Evolutionary conservation across 1,140 invertebrate species (phyloP).

Genomic region (Zophobas morio): DNA sequence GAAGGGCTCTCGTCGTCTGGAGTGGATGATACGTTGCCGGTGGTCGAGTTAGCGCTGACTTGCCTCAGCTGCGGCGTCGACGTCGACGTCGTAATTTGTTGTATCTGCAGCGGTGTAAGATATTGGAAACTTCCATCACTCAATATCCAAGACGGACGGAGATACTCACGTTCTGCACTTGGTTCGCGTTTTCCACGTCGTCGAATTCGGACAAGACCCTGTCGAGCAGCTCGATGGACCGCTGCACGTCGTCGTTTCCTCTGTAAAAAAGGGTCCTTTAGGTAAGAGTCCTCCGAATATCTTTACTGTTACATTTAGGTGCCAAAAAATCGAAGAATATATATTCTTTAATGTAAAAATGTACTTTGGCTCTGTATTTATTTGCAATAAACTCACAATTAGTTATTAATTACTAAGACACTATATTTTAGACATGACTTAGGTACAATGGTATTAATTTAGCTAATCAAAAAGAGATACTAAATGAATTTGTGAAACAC

Average conservation of each 20-base stretch:
- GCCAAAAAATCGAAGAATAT: no score
- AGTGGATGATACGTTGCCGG: slow-evolving; percentile 65
- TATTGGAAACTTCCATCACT: slow-evolving; percentile 1
- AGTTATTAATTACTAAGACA: no score
- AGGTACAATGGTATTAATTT: no score
- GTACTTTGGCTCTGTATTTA: no score
- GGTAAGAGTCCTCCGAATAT: slow-evolving; percentile 1
- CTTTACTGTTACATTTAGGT: not conserved
- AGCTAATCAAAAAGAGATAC: no score
- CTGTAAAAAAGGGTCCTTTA: slow-evolving; percentile 71
- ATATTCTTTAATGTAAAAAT: no score
- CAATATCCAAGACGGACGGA: slow-evolving; percentile 1
- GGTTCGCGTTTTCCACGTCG: slow-evolving; percentile 77
- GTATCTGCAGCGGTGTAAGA: slow-evolving; percentile 55
- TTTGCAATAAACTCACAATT: not conserved
- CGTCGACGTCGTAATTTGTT: slow-evolving; percentile 60
- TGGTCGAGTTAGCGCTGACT: slow-evolving; percentile 68
- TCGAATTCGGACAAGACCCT: slow-evolving; percentile 90
- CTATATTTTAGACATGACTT: no score
- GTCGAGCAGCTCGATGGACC: slow-evolving; percentile 87
- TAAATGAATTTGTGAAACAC: no score
- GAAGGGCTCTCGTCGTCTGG: slow-evolving; percentile 81
- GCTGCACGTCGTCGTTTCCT: slow-evolving; percentile 84
- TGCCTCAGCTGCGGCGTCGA: slow-evolving; percentile 64
- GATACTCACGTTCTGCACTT: slow-evolving; percentile 63